Percentiles rank a stretch among this genome's conserved stretches.
Evolutionary conservation across 2,797 vertebrate species (phyloP).

Genomic region (Myripristis murdjan): DNA sequence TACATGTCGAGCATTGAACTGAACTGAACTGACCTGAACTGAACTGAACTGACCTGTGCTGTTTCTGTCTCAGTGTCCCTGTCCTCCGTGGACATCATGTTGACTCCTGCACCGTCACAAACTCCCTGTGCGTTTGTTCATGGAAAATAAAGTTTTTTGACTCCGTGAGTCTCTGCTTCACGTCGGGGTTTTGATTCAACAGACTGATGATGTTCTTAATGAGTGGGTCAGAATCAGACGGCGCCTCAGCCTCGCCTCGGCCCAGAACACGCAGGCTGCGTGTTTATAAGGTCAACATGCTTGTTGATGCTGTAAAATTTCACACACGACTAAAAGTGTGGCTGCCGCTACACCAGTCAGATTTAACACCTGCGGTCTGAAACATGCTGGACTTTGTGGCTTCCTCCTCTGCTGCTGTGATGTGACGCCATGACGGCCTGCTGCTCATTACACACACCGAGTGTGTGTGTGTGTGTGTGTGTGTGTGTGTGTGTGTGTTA

Average conservation of each 20-base stretch:
- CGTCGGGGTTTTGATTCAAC: too few relatives aligned
- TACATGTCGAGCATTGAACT: too few relatives aligned
- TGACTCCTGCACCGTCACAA: too few relatives aligned
- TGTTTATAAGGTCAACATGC: slow-evolving; percentile 76
- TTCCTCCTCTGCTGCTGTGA: slow-evolving; percentile 1
- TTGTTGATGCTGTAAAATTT: slow-evolving; percentile 74
- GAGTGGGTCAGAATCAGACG: too few relatives aligned
- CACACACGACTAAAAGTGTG: slow-evolving; percentile 70
- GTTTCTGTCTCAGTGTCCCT: too few relatives aligned
- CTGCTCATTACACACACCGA: slow-evolving; percentile 10
- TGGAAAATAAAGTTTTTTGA: too few relatives aligned
- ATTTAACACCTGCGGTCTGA: slow-evolving; percentile 54
- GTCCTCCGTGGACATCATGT: too few relatives aligned
- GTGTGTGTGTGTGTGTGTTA: slow-evolving; percentile 23
- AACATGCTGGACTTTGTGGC: slow-evolving; percentile 32
- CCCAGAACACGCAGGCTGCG: slow-evolving; percentile 42
- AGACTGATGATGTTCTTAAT: slow-evolving; percentile 6
- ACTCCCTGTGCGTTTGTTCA: too few relatives aligned
- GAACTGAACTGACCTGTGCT: too few relatives aligned
- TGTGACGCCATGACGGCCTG: slow-evolving; percentile 5
- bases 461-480: slow-evolving; percentile 11
- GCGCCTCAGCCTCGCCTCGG: slow-evolving; percentile 28
- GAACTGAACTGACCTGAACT: too few relatives aligned
- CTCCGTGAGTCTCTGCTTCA: too few relatives aligned
- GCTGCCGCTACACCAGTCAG: slow-evolving; percentile 50